Percentiles rank a stretch among this genome's conserved stretches.
Conservation (phyloP, 2,113 vertebrate genomes). For the Meriones unguiculatus region DNA sequence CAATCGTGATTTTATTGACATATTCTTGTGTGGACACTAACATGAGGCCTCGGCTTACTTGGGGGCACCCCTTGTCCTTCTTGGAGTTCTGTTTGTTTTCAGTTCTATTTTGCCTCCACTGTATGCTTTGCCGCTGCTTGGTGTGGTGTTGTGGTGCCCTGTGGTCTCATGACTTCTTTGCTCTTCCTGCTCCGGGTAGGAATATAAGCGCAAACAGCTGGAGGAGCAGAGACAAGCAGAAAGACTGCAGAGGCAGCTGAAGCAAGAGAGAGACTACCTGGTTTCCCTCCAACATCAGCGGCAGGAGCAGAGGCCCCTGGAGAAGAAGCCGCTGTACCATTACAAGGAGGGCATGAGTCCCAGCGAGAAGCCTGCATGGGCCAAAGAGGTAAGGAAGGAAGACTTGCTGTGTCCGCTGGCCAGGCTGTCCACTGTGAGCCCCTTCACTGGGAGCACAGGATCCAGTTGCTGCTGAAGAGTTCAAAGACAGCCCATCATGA, state of each 20-base stretch:
- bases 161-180: constrained; percentile 6
- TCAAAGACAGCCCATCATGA: accelerated
- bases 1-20: neutral
- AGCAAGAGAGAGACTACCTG: constrained; percentile 97
- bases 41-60: neutral
- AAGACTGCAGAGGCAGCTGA: constrained; percentile 96
- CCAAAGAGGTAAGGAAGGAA: constrained; percentile 93
- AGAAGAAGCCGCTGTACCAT: constrained; percentile 98
- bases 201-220: constrained; percentile 98
- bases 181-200: constrained; percentile 85
- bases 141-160: neutral
- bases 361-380: constrained; percentile 98
- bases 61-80: neutral
- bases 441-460: neutral
- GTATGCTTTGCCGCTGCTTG: neutral
- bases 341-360: constrained; percentile 97
- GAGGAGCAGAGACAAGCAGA: constrained; percentile 99
- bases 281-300: constrained; percentile 96
- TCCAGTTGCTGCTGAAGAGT: no score
- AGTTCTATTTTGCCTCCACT: neutral
- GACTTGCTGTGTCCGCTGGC: accelerated
- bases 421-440: accelerated
- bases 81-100: neutral
- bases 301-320: constrained; percentile 92
- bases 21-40: neutral